Evolutionary conservation across 2,113 vertebrate species (phyloP), one percentile per base, ranked within the genome.

Genomic region (Mesitornis unicolor): DNA sequence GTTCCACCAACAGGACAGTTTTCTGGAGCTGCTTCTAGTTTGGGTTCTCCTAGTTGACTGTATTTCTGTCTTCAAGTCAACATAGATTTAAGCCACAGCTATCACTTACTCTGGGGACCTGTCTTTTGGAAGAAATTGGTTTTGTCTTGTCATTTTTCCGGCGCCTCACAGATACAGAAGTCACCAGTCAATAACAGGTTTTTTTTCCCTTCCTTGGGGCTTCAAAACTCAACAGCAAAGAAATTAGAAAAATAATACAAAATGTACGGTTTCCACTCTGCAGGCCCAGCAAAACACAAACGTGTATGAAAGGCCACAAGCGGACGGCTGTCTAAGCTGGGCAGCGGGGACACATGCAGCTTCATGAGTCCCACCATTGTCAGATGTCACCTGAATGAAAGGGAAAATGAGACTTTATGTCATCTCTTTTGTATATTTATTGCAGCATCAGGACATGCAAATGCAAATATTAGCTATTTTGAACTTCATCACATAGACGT

Each of bases 381-480:
- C 60, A 73, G 77, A 59, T 75, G 56, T 35, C 33, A 90, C 42
- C 1, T 0, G 43, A 85, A 82, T 11, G 53, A 91, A 87, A 38
- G 47, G 67, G 71, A 84, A 94, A 89, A n/a, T 16, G 38, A 78
- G 79, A 92, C 75, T 92, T 77, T 19, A 47, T 43, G 87, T 83
- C 73, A 69, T 85, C 77, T 70, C 87, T 85, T 93, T 63, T 91
- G 96, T 74, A n/a, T 60, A 73, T 91, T 93, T 94, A 90, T 70
- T 83, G 96, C 79, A 83, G 87, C 90, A 65, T 29, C 18, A 13
- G 94, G 97, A 92, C 47, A 51, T 43, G 84, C 84, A 96, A 97
- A 97, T 92, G 92, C 95, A 97, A 97, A 90, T 96, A 95, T 57
- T 77, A 57, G 81, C 95, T 96, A 94, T 95, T 98, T 97, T 97